Percentiles rank a stretch among this genome's conserved stretches.
These are phyloP conservation scores for Gerris buenoi DNA, from an alignment of 1,140 invertebrate species.

Conservation along the genomic window DNA sequence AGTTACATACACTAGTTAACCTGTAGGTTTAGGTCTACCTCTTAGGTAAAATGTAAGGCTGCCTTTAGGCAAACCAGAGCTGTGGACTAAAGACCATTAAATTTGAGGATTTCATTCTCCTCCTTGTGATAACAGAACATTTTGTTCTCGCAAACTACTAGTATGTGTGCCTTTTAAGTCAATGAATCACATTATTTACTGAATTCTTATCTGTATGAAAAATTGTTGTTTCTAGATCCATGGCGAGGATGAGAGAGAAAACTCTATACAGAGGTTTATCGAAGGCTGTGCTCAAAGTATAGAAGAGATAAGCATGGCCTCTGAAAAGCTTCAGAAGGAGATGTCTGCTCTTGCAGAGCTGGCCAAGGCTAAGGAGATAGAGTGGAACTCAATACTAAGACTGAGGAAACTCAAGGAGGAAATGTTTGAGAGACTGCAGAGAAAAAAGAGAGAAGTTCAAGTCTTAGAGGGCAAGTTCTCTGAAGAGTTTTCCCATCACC, in stretches of 20 bases:
- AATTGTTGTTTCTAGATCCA: conserved; percentile 5
- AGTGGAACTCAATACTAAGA: conserved; percentile 64
- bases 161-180: no score
- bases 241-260: conserved; percentile 18
- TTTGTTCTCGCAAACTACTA: no score
- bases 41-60: no score
- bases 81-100: no score
- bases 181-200: no score
- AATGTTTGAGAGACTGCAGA: conserved; percentile 46
- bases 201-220: no score
- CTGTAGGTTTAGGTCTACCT: no score
- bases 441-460: conserved; percentile 32
- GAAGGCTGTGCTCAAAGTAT: conserved; percentile 36
- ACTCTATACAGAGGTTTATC: conserved; percentile 41
- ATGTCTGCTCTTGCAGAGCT: conserved; percentile 49
- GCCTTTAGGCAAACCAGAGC: no score
- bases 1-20: no score
- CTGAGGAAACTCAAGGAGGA: conserved; percentile 69
- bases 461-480: conserved; percentile 1
- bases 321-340: conserved; percentile 40
- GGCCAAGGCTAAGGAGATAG: conserved; percentile 57
- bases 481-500: neutral
- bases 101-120: no score
- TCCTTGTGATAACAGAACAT: no score
- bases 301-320: conserved; percentile 40